Base-by-base conservation (phyloP, 2,888 invertebrate species). In the Ennomos fuscantarius region DNA sequence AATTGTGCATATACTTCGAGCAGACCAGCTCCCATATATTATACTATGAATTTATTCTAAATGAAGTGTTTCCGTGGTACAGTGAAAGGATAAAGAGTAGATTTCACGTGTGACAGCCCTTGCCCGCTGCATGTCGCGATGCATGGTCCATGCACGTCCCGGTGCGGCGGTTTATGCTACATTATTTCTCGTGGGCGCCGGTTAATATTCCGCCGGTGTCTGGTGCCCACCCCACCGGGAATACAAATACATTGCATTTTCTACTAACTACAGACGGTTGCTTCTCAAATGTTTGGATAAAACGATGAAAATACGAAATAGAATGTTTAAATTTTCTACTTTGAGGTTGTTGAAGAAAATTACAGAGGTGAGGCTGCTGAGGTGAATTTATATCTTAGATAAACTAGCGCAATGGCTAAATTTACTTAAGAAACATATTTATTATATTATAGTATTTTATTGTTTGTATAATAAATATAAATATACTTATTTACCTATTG, bases 131-230 rank as follows among this genome's bases (percentile, higher is more conserved):
- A 77, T 72, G 75, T 69, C 70, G 71, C 66, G 66, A 61, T 66
- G 67, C 69, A 80, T 76, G 75, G 69, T 70, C 77, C 78, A 78
- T 84, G 82, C 88, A 87, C 86, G 86, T 85, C 78, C 80, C 79
- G 67, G 77, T 81, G 82, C 83, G 78, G 81, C 82, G 79, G 84
- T 85, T 86, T 84, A 84, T 84, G 83, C 86, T 80, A 84, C 86
- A 84, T 87, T 87, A 88, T 83, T 87, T 84, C 87, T 83, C 77
- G 70, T 78, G 76, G 73, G 66, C 69, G 62, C 69, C 77, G 72
- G 83, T 89, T 89, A 84, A 82, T 87, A 89, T 89, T 89, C 88
- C 74, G 66, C 49, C 74, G 73, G 79, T 80, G 85, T 81, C 78
- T 72, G 71, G 66, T 71, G 76, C 77, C 79, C 73, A 73, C 74